Evolutionary conservation across 1,140 invertebrate species (phyloP).

Genomic region (Cephus cinctus): DNA sequence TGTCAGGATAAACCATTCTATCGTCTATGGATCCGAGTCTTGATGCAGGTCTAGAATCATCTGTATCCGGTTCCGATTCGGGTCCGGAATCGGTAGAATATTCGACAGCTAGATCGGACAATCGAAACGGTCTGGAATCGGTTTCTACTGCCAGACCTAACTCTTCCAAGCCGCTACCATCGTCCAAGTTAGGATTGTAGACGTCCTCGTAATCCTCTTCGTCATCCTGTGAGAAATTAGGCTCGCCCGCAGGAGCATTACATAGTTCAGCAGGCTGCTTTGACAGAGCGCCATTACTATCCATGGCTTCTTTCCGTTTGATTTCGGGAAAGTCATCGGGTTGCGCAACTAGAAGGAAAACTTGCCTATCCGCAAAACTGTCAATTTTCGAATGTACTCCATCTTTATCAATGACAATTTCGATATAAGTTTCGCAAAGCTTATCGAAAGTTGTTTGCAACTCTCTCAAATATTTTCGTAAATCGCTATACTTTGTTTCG

Average conservation of each 20-base stretch:
- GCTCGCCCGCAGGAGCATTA: constrained; percentile 5
- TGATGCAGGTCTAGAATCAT: constrained; percentile 46
- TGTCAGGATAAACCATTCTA: constrained; percentile 31
- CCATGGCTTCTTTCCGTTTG: constrained; percentile 33
- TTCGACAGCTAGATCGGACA: constrained; percentile 43
- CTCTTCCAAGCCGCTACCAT: constrained; percentile 31
- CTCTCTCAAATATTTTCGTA: constrained; percentile 37
- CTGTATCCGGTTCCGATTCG: constrained; percentile 47
- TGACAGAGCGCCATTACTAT: too few relatives aligned
- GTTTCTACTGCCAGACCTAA: constrained; percentile 26
- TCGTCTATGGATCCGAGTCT: constrained; percentile 39
- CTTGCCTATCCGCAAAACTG: constrained; percentile 60
- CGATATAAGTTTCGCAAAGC: constrained; percentile 64
- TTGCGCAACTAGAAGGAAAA: constrained; percentile 65
- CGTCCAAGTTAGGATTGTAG: constrained; percentile 31
- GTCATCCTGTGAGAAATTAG: background rate
- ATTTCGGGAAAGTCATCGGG: constrained; percentile 63
- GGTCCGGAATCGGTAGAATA: constrained; percentile 51
- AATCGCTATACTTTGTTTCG: constrained; percentile 19
- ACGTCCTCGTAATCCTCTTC: constrained; percentile 23
- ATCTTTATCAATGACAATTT: constrained; percentile 61
- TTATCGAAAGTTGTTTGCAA: constrained; percentile 57
- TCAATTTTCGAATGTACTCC: constrained; percentile 60
- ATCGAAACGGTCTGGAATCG: constrained; percentile 36
- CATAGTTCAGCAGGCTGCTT: too few relatives aligned